These are phyloP conservation scores for Trichogramma evanescens DNA, from an alignment of 2,888 invertebrate genomes.

Conservation along the genomic window DNA sequence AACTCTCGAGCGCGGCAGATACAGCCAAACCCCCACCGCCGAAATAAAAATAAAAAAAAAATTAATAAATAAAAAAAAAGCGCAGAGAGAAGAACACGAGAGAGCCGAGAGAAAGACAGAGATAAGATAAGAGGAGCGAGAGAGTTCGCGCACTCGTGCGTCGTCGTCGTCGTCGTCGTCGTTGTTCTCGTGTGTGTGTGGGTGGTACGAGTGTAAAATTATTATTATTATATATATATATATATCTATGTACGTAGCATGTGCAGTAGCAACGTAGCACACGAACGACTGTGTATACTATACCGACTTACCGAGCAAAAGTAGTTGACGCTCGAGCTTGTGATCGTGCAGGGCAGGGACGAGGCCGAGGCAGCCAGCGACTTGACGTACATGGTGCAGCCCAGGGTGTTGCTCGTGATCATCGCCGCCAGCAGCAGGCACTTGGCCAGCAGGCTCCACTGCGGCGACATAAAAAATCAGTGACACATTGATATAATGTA, in stretches of 20 bases:
- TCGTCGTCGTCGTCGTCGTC: too few relatives aligned
- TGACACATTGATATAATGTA: too few relatives aligned
- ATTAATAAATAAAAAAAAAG: not conserved
- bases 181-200: not conserved
- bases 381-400: conserved; percentile 58
- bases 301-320: conserved; percentile 55
- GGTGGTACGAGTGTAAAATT: not conserved
- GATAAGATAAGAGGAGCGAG: not conserved
- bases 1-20: too few relatives aligned
- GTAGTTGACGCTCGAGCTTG: conserved; percentile 60
- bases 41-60: not conserved
- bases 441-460: conserved; percentile 34
- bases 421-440: conserved; percentile 48
- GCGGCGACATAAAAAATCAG: too few relatives aligned
- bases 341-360: conserved; percentile 58
- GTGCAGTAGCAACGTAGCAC: too few relatives aligned
- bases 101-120: not conserved
- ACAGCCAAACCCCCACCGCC: not conserved
- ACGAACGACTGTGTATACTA: too few relatives aligned
- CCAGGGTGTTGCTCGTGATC: conserved; percentile 57
- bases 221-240: too few relatives aligned
- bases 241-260: too few relatives aligned
- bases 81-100: not conserved
- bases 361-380: conserved; percentile 56
- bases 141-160: not conserved